Evolutionary conservation across 2,888 invertebrate genomes (phyloP), one percentile per base, ranked within the genome.

Genomic region (Trichopoda pennipes): DNA sequence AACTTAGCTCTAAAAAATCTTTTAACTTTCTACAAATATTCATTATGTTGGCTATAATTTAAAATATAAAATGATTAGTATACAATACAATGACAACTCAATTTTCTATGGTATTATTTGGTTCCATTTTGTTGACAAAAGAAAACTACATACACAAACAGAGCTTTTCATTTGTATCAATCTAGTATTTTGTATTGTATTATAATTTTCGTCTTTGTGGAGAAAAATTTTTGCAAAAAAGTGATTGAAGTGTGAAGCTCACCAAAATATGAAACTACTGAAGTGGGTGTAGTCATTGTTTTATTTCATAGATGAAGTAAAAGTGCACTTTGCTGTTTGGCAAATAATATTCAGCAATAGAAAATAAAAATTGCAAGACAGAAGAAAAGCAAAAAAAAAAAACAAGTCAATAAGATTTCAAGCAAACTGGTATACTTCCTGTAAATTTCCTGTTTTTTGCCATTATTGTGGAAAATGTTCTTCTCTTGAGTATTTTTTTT

Each of bases 361-460:
- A 56, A 63, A 14, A 17, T 28, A 32, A 47, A 16, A 28, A 28
- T 28, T 28, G 4, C 4, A 28, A 28, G 28, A 28, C 28, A 28
- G 28, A 44, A 17, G 51, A 42, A 10, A 60, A 1, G 66, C 55
- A 61, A 38, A 10, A 42, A 63, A 61, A 38, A 10, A 42, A 42
- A 35, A 28, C 35, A 49, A 51, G 28, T 42, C 75, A 42, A 66
- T 44, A 51, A 51, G 56, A 60, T 60, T 60, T 42, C 38, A 61
- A 73, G 78, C 84, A 83, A 85, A 85, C 85, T 84, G 69, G 75
- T 77, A 81, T 73, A 83, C 83, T 84, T 84, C 85, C 84, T 84
- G 80, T 63, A 79, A 79, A 73, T 78, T 79, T 79, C 73, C 79
- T 79, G 55, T 47, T 73, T 68, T 79, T 53, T 66, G 44, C 58